Conservation (phyloP, 2,888 invertebrate species). For the Hirtodrosophila trivittata region DNA sequence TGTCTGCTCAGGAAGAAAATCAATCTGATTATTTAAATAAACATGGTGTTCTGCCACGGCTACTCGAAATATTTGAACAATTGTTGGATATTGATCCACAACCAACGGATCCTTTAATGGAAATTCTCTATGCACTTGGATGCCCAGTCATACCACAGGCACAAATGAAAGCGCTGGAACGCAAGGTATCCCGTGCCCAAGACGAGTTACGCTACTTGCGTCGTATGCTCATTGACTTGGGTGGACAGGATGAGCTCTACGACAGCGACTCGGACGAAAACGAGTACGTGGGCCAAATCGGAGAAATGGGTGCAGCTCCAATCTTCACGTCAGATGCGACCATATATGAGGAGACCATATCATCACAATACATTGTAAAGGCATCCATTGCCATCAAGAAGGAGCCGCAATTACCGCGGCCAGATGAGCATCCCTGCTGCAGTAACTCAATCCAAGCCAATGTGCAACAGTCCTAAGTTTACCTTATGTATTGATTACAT, state of each 20-base stretch:
- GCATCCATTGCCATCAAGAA: slow-evolving; percentile 1
- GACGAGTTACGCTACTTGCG: slow-evolving; percentile 61
- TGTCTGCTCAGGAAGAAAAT: slow-evolving; percentile 45
- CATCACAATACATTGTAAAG: slow-evolving; percentile 4
- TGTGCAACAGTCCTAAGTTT: slow-evolving; percentile 13
- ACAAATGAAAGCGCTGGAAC: slow-evolving; percentile 63
- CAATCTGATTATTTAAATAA: slow-evolving; percentile 41
- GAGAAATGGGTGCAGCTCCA: slow-evolving; percentile 1
- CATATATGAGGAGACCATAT: slow-evolving; percentile 1
- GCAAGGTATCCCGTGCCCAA: slow-evolving; percentile 54
- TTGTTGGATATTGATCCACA: slow-evolving; percentile 37
- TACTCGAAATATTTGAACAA: slow-evolving; percentile 45
- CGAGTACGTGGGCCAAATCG: slow-evolving; percentile 53
- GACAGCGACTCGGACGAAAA: slow-evolving; percentile 55
- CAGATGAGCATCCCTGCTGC: slow-evolving; percentile 34
- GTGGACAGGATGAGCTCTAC: slow-evolving; percentile 44
- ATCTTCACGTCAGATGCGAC: not conserved
- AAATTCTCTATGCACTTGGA: slow-evolving; percentile 46
- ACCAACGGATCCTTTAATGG: slow-evolving; percentile 53
- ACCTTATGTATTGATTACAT: slow-evolving; percentile 21
- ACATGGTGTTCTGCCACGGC: slow-evolving; percentile 39
- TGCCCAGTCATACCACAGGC: slow-evolving; percentile 64
- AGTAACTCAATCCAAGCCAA: slow-evolving; percentile 15
- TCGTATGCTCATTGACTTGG: slow-evolving; percentile 45
- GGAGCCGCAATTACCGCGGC: not conserved